Conservation (phyloP, 2,888 invertebrate species). For the Drosophila leonis region DNA sequence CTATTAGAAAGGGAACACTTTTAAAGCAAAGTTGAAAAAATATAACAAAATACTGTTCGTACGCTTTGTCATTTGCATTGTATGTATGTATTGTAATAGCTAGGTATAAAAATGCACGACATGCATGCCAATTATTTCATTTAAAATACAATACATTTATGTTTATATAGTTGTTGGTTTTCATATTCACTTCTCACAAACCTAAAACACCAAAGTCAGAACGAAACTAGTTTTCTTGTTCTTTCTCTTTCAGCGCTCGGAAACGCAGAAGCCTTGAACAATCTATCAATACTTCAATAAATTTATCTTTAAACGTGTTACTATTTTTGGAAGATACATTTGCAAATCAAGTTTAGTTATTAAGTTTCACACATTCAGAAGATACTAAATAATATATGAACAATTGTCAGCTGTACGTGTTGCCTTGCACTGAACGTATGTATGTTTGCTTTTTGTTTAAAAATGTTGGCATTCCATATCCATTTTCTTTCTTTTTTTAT, state of each 20-base stretch:
- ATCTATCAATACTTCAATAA: conserved; percentile 44
- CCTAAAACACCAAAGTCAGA: conserved; percentile 33
- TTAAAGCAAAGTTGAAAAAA: conserved; percentile 63
- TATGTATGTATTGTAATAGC: conserved; percentile 56
- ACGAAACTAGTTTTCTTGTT: conserved; percentile 20
- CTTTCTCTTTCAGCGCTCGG: conserved; percentile 34
- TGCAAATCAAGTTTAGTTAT: conserved; percentile 39
- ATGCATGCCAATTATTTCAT: conserved; percentile 47
- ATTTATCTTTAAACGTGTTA: conserved; percentile 39
- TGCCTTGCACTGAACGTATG: conserved; percentile 46
- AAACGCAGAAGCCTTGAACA: conserved; percentile 58
- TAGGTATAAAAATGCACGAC: conserved; percentile 75
- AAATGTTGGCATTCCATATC: conserved; percentile 42
- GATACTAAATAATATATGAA: conserved; percentile 50
- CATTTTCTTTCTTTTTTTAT: conserved; percentile 31
- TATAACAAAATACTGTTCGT: conserved; percentile 78
- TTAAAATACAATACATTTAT: conserved; percentile 63
- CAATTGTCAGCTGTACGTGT: conserved; percentile 43
- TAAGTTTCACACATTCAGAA: conserved; percentile 42
- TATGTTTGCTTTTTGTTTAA: conserved; percentile 24
- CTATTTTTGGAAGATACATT: conserved; percentile 71
- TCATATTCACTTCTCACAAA: conserved; percentile 43
- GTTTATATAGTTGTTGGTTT: conserved; percentile 40
- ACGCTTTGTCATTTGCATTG: conserved; percentile 74
- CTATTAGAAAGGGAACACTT: conserved; percentile 57